Base-by-base conservation (phyloP, 2,888 invertebrate species). In the Gryllus longicercus region DNA sequence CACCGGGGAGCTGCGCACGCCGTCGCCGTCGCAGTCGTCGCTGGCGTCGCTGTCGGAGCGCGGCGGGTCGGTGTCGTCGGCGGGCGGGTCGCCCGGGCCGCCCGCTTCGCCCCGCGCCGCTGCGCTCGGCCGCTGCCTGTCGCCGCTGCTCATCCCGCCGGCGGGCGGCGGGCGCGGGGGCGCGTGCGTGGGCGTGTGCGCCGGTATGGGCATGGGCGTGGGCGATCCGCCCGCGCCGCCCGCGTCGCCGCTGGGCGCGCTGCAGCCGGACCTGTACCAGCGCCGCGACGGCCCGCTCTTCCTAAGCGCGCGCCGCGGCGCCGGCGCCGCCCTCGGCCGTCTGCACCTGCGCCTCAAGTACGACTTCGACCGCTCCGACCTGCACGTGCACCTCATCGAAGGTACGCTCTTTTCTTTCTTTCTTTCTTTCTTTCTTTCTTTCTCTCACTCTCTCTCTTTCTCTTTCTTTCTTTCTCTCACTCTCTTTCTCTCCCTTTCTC, bases 311-410 rank as follows among this genome's bases (percentile, higher is more conserved):
- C 87, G 87, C n/a, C 88, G 89, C 25, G 93, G 93, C 11, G 92
- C 93, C 8, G 63, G 63, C 16, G 16, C 16, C 63, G 10, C 63
- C 16, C 90, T 95, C 77, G 96, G 96, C 63, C 90, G 95, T 82
- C 90, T 97, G 83, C 96, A 96, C 86, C 90, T 96, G 84, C 90
- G 95, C 80, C 89, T 96, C 80, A 95, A 94, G 85, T 97, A 96
- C 85, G 96, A 96, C 88, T 96, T 96, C 85, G 94, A 96, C 86
- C 91, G 95, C 83, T 96, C 96, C 21, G 96, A 97, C 87, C 89
- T 97, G 83, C 93, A 95, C 83, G 94, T 96, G n/a, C 96, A 96
- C 88, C 89, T 96, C 83, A 96, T 96, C 87, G 96, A 96, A 92
- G 95, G 95, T 95, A 85, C 78, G 78, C 11, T 10, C 25, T 4